phyloP scores from a whole-genome alignment of 1,140 invertebrate genomes.

The Philaenus spumarius region DNA sequence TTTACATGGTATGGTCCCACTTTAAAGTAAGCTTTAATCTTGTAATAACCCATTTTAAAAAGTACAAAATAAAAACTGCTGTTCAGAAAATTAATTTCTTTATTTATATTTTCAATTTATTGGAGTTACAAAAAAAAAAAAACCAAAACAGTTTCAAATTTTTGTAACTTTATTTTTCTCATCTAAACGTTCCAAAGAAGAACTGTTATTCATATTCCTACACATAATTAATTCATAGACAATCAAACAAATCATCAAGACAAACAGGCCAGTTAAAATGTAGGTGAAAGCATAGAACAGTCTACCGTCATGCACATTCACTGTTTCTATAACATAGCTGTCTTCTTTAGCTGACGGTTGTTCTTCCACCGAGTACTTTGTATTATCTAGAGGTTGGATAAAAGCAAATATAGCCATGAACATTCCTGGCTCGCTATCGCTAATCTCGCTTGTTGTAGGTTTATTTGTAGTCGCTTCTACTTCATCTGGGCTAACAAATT shows the following conservation, averaged over 20 bases:
- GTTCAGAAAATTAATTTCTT: no score
- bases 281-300: constrained; percentile 8
- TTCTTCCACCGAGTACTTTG: background rate
- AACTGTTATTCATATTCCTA: background rate
- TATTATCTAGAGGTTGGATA: background rate
- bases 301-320: constrained; percentile 9
- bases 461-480: background rate
- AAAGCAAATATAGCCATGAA: background rate
- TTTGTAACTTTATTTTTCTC: background rate
- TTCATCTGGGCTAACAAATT: constrained; percentile 6
- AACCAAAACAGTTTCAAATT: background rate
- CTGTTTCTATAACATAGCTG: background rate
- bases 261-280: constrained; percentile 8
- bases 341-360: background rate
- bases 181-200: background rate
- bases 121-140: background rate
- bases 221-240: constrained; percentile 7
- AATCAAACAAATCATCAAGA: background rate
- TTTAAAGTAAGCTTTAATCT: no score
- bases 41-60: no score
- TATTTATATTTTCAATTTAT: no score
- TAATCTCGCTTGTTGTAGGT: no score
- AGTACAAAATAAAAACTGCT: no score
- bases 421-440: no score
- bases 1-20: no score